These are phyloP conservation scores for Struthidea cinerea DNA, from an alignment of 2,113 vertebrate species.

Conservation along the genomic window DNA sequence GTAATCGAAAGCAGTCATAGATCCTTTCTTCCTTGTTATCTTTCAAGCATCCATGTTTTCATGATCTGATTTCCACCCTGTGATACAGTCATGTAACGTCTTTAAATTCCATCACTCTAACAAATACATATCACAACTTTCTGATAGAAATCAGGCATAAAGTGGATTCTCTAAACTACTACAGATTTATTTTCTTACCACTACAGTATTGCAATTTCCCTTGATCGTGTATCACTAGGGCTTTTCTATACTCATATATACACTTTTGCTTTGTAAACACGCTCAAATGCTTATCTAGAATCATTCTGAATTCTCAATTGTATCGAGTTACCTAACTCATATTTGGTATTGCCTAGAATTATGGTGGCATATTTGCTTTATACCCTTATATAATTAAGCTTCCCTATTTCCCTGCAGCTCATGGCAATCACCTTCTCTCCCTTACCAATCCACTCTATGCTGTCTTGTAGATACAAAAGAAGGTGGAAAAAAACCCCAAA, in stretches of 20 bases:
- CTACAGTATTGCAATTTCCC: not conserved
- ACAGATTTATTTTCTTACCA: not conserved
- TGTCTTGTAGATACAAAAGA: not conserved
- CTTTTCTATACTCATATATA: not conserved
- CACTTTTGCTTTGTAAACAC: not conserved
- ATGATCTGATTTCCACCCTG: not conserved
- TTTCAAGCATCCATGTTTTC: not conserved
- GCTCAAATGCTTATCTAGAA: not conserved
- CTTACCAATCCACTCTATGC: not conserved
- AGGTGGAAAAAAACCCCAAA: accelerated
- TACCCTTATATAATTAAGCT: accelerated
- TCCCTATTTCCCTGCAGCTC: not conserved
- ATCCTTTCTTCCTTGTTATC: not conserved
- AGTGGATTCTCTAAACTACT: not conserved
- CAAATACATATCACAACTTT: not conserved
- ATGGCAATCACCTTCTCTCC: not conserved
- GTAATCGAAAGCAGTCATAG: not conserved
- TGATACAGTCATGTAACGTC: not conserved
- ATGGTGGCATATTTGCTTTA: not conserved
- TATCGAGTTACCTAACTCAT: not conserved
- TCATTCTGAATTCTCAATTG: not conserved
- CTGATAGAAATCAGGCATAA: not conserved
- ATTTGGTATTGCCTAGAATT: not conserved
- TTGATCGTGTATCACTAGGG: not conserved
- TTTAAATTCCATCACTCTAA: not conserved